These are phyloP conservation scores for Lophius americanus DNA, from an alignment of 2,797 vertebrate species.

Conservation along the genomic window DNA sequence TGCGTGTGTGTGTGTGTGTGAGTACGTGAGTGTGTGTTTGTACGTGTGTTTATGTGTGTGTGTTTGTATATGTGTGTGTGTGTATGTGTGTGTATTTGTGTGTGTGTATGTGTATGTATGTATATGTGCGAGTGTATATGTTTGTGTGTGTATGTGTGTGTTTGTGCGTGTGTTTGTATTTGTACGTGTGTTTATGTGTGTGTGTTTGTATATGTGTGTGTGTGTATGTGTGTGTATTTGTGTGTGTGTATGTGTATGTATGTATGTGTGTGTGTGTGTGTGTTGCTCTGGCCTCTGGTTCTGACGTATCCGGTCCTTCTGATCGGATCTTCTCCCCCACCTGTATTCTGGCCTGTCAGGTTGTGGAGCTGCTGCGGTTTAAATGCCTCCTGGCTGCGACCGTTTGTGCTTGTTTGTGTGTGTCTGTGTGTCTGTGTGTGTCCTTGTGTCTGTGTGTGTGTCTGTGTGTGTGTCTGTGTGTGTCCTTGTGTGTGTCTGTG, in stretches of 20 bases:
- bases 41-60: neutral
- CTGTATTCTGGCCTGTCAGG: slow-evolving; percentile 58
- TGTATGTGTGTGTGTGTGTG: too few species aligned
- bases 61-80: slow-evolving; percentile 8
- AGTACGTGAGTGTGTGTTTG: too few species aligned
- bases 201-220: neutral
- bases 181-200: neutral
- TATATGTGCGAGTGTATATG: too few species aligned
- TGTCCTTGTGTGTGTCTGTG: too few species aligned
- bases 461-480: neutral
- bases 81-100: neutral
- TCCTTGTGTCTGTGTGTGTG: neutral
- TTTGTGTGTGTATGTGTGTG: neutral
- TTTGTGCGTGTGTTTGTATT: slow-evolving; percentile 15
- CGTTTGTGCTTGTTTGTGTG: slow-evolving; percentile 18
- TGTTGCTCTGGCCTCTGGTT: slow-evolving; percentile 52
- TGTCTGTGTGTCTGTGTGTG: neutral
- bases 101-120: neutral
- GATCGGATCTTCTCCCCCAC: slow-evolving; percentile 59
- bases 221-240: neutral
- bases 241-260: neutral
- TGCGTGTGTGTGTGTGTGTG: neutral
- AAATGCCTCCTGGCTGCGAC: slow-evolving; percentile 49
- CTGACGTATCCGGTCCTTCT: slow-evolving; percentile 42
- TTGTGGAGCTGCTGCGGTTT: slow-evolving; percentile 45